phyloP scores from a whole-genome alignment of 2,797 vertebrate species.

The Tangara arthus region DNA sequence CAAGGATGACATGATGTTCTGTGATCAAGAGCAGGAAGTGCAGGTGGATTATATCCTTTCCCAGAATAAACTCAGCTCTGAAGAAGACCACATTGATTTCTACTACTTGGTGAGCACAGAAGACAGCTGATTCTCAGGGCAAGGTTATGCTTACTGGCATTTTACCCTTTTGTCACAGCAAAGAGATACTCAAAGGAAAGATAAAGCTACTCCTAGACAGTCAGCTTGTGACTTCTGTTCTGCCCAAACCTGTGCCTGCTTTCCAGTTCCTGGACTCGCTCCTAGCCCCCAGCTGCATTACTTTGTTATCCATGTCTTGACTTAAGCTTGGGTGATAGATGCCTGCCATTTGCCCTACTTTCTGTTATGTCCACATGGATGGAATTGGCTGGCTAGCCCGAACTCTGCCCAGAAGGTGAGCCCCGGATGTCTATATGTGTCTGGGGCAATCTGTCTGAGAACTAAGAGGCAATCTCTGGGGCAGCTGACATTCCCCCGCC shows the following conservation, averaged over 20 bases:
- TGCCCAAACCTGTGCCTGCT: background rate
- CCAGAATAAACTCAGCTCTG: conserved; percentile 1
- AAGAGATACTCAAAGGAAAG: background rate
- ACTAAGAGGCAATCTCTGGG: background rate
- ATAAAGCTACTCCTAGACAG: background rate
- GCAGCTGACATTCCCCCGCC: background rate
- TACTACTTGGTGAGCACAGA: conserved; percentile 65
- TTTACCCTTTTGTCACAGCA: background rate
- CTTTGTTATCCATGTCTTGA: background rate
- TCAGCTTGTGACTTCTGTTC: background rate
- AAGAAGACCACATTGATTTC: conserved; percentile 55
- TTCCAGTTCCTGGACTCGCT: background rate
- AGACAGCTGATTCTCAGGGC: background rate
- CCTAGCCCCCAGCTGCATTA: background rate
- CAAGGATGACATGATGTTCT: conserved; percentile 2
- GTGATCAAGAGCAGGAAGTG: conserved; percentile 44
- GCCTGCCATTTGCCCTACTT: background rate
- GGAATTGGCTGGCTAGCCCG: background rate
- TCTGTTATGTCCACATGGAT: background rate
- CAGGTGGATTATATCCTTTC: conserved; percentile 66
- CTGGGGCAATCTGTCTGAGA: background rate
- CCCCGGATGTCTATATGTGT: background rate
- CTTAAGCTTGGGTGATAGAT: background rate
- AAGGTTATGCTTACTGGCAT: background rate
- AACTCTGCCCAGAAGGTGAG: background rate